Percentiles rank a stretch among this genome's conserved stretches.
phyloP scores from a whole-genome alignment of 2,113 vertebrate genomes.

The Synchiropus splendidus region DNA sequence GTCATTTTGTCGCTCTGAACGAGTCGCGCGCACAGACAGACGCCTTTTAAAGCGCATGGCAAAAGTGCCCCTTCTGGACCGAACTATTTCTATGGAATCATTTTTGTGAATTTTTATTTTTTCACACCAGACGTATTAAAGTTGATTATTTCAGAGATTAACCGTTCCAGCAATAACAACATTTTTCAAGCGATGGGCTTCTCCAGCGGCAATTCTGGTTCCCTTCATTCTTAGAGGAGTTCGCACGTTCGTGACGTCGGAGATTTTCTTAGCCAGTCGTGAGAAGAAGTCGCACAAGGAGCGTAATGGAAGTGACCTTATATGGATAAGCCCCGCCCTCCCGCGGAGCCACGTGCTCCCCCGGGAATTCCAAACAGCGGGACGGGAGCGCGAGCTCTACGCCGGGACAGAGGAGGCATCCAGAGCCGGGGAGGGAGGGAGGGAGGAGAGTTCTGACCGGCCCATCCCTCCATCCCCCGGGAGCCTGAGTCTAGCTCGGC shows the following conservation, averaged over 20 bases:
- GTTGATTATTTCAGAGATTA: no score
- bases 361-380: constrained; percentile 51
- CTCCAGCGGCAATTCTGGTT: no score
- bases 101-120: no score
- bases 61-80: no score
- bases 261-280: constrained; percentile 41
- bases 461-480: constrained; percentile 66
- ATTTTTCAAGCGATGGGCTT: no score
- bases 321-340: constrained; percentile 51
- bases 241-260: constrained; percentile 29
- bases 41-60: no score
- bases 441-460: constrained; percentile 59
- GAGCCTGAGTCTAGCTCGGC: constrained; percentile 59
- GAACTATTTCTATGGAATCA: no score
- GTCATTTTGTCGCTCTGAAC: no score
- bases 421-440: constrained; percentile 59
- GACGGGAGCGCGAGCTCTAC: constrained; percentile 70
- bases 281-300: constrained; percentile 7
- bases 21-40: no score
- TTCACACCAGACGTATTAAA: no score
- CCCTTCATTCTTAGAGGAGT: no score
- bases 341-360: constrained; percentile 39
- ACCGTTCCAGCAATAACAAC: no score
- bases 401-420: constrained; percentile 66
- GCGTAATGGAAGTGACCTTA: constrained; percentile 50